Evolutionary conservation across 2,113 vertebrate species (phyloP), one percentile per base, ranked within the genome.

Genomic region (Etia nguti): DNA sequence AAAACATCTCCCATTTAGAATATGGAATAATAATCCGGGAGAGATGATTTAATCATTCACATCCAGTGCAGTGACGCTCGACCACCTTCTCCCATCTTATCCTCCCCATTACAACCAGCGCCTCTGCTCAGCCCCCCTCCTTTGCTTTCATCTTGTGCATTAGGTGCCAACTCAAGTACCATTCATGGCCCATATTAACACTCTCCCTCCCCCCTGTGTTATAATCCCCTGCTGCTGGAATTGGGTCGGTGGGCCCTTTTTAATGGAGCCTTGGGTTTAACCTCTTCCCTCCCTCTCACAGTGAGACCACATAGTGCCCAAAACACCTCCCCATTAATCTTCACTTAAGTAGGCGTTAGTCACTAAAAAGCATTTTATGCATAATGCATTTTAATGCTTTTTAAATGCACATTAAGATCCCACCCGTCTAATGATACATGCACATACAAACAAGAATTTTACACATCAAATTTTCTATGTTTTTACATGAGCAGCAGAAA

Each of bases 11-110:
- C 95, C 96, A 96, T 96, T 96, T 96, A 95, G 96, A 96, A 96
- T 97, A 97, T 97, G 96, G 96, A 96, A 96, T 96, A 91, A 81
- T 96, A 97, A 97, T 96, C 96, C 96, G 91, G 85, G 16, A 90
- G 89, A 94, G 93, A 95, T 95, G 88, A 95, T 95, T 93, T 96
- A 96, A 96, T 96, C 93, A 94, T 95, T 95, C 79, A 94, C 77
- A n/a, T 92, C 79, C 68, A 93, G 85, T 24, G 6, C 55, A 91
- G 89, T 55, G 68, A 92, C 92, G 89, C 90, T 88, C 82, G 56
- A 86, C 73, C 88, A 55, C 55, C 85, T 85, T 43, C 86, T 84
- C 81, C 90, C 77, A 86, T 65, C 79, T 91, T 81, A 90, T 90
- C 92, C 89, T 20, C 87, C 86, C 92, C 93, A 94, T 94, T 93